Conservation (phyloP, 92 coral and sea anemone species). For the Virgularia gustaviana region DNA sequence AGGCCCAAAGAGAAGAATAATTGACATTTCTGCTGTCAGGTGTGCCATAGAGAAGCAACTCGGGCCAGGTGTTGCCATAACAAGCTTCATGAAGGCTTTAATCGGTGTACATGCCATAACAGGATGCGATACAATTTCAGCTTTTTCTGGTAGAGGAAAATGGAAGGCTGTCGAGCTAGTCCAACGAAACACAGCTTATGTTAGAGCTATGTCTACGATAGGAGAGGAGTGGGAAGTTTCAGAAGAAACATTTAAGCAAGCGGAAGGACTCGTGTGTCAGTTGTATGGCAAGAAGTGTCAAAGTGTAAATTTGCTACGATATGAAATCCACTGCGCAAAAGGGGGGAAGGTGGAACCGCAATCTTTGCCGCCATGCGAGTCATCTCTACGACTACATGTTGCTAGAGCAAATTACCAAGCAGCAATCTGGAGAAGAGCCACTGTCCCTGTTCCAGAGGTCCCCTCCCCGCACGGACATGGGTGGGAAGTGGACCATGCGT, state of each 20-base stretch:
- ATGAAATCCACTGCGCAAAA: conserved; percentile 56
- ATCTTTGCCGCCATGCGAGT: conserved; percentile 55
- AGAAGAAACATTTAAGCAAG: conserved; percentile 28
- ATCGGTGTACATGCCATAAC: conserved; percentile 51
- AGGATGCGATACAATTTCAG: conserved; percentile 59
- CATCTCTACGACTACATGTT: conserved; percentile 55
- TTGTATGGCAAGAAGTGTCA: conserved; percentile 44
- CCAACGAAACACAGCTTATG: conserved; percentile 28
- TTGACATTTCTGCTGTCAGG: neutral
- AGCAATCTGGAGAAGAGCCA: conserved; percentile 55
- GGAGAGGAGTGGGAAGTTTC: conserved; percentile 41
- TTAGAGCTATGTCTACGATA: conserved; percentile 24
- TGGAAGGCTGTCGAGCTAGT: conserved; percentile 54
- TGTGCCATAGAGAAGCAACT: conserved; percentile 22
- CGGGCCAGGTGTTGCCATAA: conserved; percentile 31
- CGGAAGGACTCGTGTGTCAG: conserved; percentile 44
- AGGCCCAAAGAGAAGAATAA: conserved; percentile 16
- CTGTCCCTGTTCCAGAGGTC: conserved; percentile 45
- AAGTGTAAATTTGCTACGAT: conserved; percentile 48
- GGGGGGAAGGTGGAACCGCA: conserved; percentile 62
- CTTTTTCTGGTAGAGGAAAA: conserved; percentile 58
- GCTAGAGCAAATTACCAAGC: conserved; percentile 58
- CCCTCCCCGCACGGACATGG: conserved; percentile 60
- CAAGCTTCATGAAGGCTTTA: conserved; percentile 35
- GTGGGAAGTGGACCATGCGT: conserved; percentile 33